Percentiles rank a stretch among this genome's conserved stretches.
Conservation (phyloP, 2,888 invertebrate genomes). For the Pseudanteris insignis region DNA sequence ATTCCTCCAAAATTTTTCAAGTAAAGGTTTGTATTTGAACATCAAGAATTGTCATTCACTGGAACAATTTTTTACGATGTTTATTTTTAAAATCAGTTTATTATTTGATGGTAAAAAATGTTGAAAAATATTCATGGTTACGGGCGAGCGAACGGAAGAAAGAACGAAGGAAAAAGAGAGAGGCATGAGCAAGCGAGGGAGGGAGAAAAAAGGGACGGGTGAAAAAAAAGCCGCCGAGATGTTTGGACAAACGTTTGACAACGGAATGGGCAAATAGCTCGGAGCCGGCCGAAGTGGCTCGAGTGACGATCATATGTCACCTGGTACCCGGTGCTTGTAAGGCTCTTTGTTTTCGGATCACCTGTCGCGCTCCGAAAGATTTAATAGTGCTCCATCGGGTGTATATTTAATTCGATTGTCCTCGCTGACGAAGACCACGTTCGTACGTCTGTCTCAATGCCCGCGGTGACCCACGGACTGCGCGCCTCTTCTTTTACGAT, state of each 20-base stretch:
- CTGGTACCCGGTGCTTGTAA: neutral
- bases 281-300: slow-evolving; percentile 3
- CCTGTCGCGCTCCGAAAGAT: slow-evolving; percentile 4
- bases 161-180: neutral
- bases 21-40: too few relatives aligned
- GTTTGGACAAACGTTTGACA: slow-evolving; percentile 10
- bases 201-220: neutral
- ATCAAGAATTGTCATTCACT: too few relatives aligned
- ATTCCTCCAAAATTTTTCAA: too few relatives aligned
- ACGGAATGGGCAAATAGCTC: slow-evolving; percentile 9
- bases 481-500: too few relatives aligned
- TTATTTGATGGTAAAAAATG: too few relatives aligned
- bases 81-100: too few relatives aligned
- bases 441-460: too few relatives aligned
- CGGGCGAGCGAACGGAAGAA: too few relatives aligned
- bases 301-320: slow-evolving; percentile 8
- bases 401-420: slow-evolving; percentile 2
- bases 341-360: slow-evolving; percentile 5
- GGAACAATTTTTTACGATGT: too few relatives aligned
- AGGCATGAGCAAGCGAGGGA: neutral
- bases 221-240: slow-evolving; percentile 1
- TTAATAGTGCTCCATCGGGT: slow-evolving; percentile 1
- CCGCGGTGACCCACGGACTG: too few relatives aligned
- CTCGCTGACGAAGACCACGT: neutral
- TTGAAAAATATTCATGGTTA: too few relatives aligned